Base-by-base conservation (phyloP, 2,888 invertebrate genomes). In the Zygaena filipendulae region DNA sequence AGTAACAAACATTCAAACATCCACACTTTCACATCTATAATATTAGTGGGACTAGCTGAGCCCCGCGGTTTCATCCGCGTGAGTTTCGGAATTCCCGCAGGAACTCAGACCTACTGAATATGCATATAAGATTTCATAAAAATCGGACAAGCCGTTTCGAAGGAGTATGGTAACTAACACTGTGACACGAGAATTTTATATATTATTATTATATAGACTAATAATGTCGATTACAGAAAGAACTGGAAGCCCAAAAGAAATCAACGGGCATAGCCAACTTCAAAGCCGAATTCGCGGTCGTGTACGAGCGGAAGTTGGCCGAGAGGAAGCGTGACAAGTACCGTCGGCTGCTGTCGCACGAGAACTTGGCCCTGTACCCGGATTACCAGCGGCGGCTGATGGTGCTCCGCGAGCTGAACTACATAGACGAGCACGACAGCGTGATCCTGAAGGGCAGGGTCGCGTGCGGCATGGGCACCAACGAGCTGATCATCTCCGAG, bases 401-500 rank as follows among this genome's bases (percentile, higher is more conserved):
- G 38, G 87, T 95, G 1, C 70, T 98, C 5, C 84, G 87, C 42
- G 80, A 84, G 25, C 70, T 97, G 13, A 87, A 88, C 36, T 92
- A 91, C 51, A 77, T 79, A 11, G 79, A 79, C 36, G 79, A 79
- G 27, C 67, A 75, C 11, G 75, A 79, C 35, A 69, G 66, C 12
- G 79, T 79, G 10, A 77, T 77, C 36, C 43, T 79, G 4, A 79
- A 79, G 52, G 75, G 75, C 44, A 42, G 75, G 23, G 79, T 79
- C 1, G 79, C 79, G 0, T 79, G 79, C 40, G 69, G 75, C 0
- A 79, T 79, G 79, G 74, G 77, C 0, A 77, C 79, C 44, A 91
- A 92, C 50, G 97, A 95, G 61, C 77, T 99, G 11, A 84, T 99
- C 28, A 89, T 98, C 36, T 97, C 98, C 0, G 98, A 99, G 61